Conservation (phyloP, 1,140 invertebrate genomes). For the Heliconius eleuchia region DNA sequence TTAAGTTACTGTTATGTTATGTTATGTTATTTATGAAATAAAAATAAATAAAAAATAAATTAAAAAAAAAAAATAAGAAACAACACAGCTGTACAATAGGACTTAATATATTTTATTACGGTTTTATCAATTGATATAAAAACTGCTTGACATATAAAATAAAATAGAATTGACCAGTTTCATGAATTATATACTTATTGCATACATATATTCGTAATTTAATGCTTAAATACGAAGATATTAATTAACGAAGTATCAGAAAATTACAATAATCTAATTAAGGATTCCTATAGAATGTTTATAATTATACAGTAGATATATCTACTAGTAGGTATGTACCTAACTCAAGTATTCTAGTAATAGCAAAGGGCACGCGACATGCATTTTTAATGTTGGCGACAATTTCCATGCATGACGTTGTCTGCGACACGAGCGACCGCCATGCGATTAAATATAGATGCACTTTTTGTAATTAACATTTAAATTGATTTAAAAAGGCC, state of each 20-base stretch:
- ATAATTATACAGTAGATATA: not conserved
- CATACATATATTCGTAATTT: not conserved
- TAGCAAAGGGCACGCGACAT: not conserved
- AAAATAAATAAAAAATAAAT: too few relatives aligned
- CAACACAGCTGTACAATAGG: too few relatives aligned
- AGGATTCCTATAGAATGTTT: constrained; percentile 14
- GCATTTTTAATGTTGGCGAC: not conserved
- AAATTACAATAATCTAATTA: not conserved
- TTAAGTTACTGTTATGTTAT: too few relatives aligned
- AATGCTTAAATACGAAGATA: not conserved
- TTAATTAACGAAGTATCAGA: not conserved
- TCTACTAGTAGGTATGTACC: too few relatives aligned
- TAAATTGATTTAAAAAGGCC: not conserved
- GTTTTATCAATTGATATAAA: too few relatives aligned
- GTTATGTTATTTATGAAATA: too few relatives aligned
- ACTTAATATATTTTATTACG: too few relatives aligned
- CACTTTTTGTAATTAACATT: not conserved
- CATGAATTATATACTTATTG: not conserved
- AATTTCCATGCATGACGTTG: not conserved
- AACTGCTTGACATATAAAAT: too few relatives aligned
- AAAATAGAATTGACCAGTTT: not conserved
- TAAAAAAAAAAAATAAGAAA: too few relatives aligned
- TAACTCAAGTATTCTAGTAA: not conserved
- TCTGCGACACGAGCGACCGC: not conserved
- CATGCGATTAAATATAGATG: not conserved